Evolutionary conservation across 2,113 vertebrate genomes (phyloP), one percentile per base, ranked within the genome.

Genomic region (Neodontobutis hainanensis): DNA sequence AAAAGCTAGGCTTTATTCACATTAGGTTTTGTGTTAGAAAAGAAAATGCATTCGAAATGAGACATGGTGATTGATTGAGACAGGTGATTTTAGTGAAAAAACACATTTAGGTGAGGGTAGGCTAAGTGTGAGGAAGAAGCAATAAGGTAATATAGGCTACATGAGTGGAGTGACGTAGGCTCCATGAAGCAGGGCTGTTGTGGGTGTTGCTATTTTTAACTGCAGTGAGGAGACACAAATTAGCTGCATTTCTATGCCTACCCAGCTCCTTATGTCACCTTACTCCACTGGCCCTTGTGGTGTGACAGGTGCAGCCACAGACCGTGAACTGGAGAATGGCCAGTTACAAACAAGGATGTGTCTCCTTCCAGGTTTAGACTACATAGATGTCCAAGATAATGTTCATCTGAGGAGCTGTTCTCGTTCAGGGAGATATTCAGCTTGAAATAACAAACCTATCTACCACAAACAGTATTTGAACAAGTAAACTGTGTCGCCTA

Each of bases 171-270:
- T 91, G 87, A 89, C 86, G 85, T 82, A 89, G 77, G 53, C 67
- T 70, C 59, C 60, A 68, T 71, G 72, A 77, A 82, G 79, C 35
- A 60, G 77, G 81, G 82, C 81, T 66, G 74, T 64, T 57, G 80
- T 70, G 83, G 73, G 67, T 73, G 81, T 47, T 50, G 70, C 72
- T 91, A 91, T 91, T 87, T 90, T 85, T 88, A 90, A 80, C 64
- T 27, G 5, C 35, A 2, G 63, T 53, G 42, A 75, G 79, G 83
- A 87, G 61, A 86, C 78, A 74, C 77, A 73, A n/a, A 81, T 27
- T 77, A 61, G 74, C 81, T 76, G 75, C 77, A 66, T 78, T 68
- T 73, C 76, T 68, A 57, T 77, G 72, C 65, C 66, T 66, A 68
- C 53, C 43, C 69, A 2, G 35, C 80, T 51, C 59, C 65, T 70